Evolutionary conservation across 2,797 vertebrate genomes (phyloP).

Genomic region (Sarcoramphus papa): DNA sequence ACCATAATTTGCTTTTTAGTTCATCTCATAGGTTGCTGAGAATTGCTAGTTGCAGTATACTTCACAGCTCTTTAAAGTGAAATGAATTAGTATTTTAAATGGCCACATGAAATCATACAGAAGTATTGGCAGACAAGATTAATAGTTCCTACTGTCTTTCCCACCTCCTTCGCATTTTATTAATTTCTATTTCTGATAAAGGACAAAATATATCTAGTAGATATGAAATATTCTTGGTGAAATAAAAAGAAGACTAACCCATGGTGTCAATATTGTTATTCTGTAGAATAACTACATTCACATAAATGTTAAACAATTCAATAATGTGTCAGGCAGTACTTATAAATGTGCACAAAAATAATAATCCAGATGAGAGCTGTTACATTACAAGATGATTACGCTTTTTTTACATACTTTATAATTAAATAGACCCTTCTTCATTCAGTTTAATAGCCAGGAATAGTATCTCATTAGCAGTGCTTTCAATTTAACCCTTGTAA

Average conservation of each 20-base stretch:
- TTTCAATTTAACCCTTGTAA: conserved; percentile 53
- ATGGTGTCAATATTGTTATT: background rate
- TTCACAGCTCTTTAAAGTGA: background rate
- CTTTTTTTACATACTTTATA: conserved; percentile 16
- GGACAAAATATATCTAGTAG: background rate
- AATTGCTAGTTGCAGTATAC: background rate
- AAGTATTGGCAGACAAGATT: background rate
- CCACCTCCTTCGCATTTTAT: background rate
- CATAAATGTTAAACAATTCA: background rate
- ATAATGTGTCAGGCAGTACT: background rate
- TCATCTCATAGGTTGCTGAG: background rate
- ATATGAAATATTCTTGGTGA: background rate
- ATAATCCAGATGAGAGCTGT: conserved; percentile 27
- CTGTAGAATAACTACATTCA: background rate
- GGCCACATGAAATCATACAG: background rate
- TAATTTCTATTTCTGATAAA: background rate
- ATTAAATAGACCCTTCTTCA: conserved; percentile 49
- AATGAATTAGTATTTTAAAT: background rate
- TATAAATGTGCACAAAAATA: conserved; percentile 25
- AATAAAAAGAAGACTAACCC: background rate
- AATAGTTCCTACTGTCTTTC: background rate
- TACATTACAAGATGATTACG: conserved; percentile 5
- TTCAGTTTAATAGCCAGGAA: conserved; percentile 37
- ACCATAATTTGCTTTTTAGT: background rate
- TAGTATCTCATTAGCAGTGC: conserved; percentile 44